These are phyloP conservation scores for Pyrrhosoma nymphula DNA, from an alignment of 2,888 invertebrate genomes.

Conservation along the genomic window DNA sequence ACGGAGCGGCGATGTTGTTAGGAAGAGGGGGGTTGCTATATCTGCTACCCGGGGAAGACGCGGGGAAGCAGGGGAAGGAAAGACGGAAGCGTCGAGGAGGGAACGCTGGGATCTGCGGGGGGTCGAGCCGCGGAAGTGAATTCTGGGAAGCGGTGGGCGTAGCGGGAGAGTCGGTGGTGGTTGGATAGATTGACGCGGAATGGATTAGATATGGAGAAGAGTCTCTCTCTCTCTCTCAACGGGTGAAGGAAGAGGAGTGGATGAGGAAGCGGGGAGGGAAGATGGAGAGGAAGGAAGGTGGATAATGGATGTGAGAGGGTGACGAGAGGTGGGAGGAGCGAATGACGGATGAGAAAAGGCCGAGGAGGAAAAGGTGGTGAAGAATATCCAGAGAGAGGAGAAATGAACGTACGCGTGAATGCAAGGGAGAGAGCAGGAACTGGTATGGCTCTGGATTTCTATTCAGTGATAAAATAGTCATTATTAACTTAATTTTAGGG, in stretches of 20 bases:
- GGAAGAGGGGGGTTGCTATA: too few relatives aligned
- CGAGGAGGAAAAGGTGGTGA: too few relatives aligned
- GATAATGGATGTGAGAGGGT: neutral
- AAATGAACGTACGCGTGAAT: too few relatives aligned
- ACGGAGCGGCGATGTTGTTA: too few relatives aligned
- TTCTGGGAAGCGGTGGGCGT: neutral
- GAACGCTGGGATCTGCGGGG: neutral
- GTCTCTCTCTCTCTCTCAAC: neutral
- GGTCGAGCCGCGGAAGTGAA: neutral
- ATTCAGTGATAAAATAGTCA: too few relatives aligned
- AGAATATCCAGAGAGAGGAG: too few relatives aligned
- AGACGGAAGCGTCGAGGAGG: too few relatives aligned
- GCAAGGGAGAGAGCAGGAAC: too few relatives aligned
- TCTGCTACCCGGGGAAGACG: too few relatives aligned
- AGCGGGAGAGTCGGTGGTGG: neutral
- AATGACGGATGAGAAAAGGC: neutral
- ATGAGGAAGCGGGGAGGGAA: neutral
- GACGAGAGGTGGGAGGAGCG: neutral
- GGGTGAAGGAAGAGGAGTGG: neutral
- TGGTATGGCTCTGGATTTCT: too few relatives aligned
- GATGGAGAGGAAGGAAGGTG: neutral
- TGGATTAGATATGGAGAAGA: conserved; percentile 33
- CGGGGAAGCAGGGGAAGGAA: too few relatives aligned
- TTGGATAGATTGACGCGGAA: conserved; percentile 55
- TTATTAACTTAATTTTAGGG: too few relatives aligned